These are phyloP conservation scores for Drosophila anomelani DNA, from an alignment of 2,888 invertebrate genomes.

Conservation along the genomic window DNA sequence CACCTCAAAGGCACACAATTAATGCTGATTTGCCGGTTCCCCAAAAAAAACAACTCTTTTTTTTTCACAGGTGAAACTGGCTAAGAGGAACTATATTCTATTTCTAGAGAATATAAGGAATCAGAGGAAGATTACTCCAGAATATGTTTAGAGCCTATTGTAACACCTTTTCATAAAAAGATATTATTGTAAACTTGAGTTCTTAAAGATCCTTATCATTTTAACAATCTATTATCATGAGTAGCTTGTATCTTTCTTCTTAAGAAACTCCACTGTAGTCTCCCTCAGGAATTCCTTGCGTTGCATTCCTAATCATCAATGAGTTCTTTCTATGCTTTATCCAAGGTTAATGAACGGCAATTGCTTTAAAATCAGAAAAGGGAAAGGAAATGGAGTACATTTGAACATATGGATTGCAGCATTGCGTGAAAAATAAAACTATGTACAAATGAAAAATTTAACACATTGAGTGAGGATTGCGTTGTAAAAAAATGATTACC, in stretches of 20 bases:
- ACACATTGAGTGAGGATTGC: constrained; percentile 4
- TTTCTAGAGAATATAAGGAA: no score
- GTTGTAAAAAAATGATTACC: not conserved
- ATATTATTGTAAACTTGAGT: no score
- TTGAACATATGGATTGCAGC: constrained; percentile 7
- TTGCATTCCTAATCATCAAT: constrained; percentile 30
- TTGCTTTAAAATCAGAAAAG: constrained; percentile 14
- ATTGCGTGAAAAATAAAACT: not conserved
- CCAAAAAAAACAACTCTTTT: constrained; percentile 25
- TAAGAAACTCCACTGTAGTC: constrained; percentile 4
- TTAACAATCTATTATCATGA: no score
- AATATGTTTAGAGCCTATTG: no score
- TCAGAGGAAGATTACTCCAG: not conserved
- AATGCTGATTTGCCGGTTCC: constrained; percentile 16
- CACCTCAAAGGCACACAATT: constrained; percentile 26
- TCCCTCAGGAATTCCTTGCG: constrained; percentile 13
- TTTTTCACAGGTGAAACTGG: not conserved
- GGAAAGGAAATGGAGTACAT: not conserved
- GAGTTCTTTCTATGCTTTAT: constrained; percentile 6
- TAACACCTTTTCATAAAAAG: no score
- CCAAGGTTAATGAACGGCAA: constrained; percentile 46
- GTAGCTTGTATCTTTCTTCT: no score
- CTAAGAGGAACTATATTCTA: not conserved
- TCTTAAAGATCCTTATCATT: no score
- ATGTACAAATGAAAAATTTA: constrained; percentile 1